Base-by-base conservation (phyloP, 2,888 invertebrate genomes). In the Ceriagrion tenellum region DNA sequence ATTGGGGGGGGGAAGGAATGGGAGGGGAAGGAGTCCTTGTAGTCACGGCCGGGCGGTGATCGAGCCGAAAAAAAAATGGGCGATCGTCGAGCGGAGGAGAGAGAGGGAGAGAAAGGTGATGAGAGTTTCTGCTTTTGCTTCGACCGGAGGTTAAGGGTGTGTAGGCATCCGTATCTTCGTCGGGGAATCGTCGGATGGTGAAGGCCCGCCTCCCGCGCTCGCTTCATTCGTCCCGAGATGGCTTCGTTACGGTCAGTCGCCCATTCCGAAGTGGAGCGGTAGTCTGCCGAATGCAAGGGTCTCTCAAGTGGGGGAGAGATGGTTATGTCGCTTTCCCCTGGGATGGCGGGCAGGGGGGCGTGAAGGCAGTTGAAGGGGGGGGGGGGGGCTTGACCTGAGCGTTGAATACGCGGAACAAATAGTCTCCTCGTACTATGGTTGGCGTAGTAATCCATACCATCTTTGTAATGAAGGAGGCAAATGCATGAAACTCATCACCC, bases 201-300 rank as follows among this genome's bases (percentile, higher is more conserved):
- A n/a, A n/a, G n/a, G n/a, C n/a, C n/a, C n/a, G 69, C 26, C 69
- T 4, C 20, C 26, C 26, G n/a, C 18, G 2, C 69, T 26, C 69
- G 69, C 69, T 81, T 81, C 81, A 81, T 81, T 81, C 81, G 81
- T 35, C 30, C 35, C 35, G 81, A 30, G 81, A 81, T 81, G 35
- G 16, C 81, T 81, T 81, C 35, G 81, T 81, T 35, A 81, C 81
- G 81, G 81, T 35, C 26, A 35, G 16, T 23, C 26, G 23, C 81
- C 81, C 81, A 81, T 35, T 81, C 35, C 35, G 16, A 81, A 81
- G 81, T 81, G 81, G 81, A 81, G 81, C 81, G 81, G 35, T 81
- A 13, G 18, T 81, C 81, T 16, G 81, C 30, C 81, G 26, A 81
- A 81, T 16, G 13, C 81, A 3, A 10, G 12, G 23, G 26, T 16